These are phyloP conservation scores for Abrostola triplasia DNA, from an alignment of 2,888 invertebrate genomes.

Conservation along the genomic window DNA sequence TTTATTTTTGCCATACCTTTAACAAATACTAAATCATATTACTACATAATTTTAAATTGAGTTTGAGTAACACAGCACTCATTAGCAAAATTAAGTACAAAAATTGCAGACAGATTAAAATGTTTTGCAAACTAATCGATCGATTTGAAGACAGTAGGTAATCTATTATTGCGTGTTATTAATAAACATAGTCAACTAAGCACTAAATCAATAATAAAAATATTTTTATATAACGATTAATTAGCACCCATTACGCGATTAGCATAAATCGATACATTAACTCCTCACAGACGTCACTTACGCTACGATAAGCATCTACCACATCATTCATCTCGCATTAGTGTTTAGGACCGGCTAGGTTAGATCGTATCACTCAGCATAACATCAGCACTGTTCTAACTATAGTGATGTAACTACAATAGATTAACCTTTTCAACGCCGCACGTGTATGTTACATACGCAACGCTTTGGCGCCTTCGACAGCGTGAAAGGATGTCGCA, in stretches of 20 bases:
- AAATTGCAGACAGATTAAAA: too few relatives aligned
- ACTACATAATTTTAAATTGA: too few relatives aligned
- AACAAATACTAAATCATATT: too few relatives aligned
- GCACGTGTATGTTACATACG: background rate
- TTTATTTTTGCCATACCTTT: too few relatives aligned
- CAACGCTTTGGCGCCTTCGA: slow-evolving; percentile 31
- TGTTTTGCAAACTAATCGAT: too few relatives aligned
- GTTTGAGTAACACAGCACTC: too few relatives aligned
- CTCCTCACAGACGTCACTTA: slow-evolving; percentile 1
- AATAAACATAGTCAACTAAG: too few relatives aligned
- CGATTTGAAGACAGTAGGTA: too few relatives aligned
- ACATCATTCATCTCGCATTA: slow-evolving; percentile 6
- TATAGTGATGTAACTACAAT: slow-evolving; percentile 26
- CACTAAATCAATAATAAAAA: too few relatives aligned
- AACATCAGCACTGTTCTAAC: background rate
- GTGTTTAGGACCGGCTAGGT: slow-evolving; percentile 22
- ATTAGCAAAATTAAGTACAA: too few relatives aligned
- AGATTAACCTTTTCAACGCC: slow-evolving; percentile 39
- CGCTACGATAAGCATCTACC: slow-evolving; percentile 7
- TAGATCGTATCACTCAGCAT: slow-evolving; percentile 26
- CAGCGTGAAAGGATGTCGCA: slow-evolving; percentile 14
- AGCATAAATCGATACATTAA: slow-evolving; percentile 2
- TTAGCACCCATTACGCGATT: background rate
- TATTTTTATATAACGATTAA: background rate
- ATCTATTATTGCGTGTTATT: too few relatives aligned